Base-by-base conservation (phyloP, 2,113 vertebrate genomes). In the Electrona antarctica region DNA sequence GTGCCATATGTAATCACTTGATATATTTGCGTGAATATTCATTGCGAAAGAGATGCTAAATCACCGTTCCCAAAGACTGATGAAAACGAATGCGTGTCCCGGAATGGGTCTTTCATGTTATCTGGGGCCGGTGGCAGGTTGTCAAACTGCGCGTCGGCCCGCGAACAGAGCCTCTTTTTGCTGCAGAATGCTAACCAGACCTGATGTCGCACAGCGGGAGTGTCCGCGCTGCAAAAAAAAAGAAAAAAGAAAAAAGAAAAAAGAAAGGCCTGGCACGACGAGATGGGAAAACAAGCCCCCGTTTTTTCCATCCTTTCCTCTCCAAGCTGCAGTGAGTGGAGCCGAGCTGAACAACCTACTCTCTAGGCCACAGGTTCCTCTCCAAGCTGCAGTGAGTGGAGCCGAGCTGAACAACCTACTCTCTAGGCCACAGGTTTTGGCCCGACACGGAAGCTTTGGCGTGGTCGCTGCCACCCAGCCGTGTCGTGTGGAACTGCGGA, bases 391-490 rank as follows among this genome's bases (percentile, higher is more conserved):
- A 69, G 46, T 12, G 67, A 78, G 56, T 0, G 21, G 45, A 41
- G 21, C 58, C 76, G 76, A 74, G 77, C 63, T 12, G 66, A 78
- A 83, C 78, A 81, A 77, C 90, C 88, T 66, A 78, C 75, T 88
- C 83, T 84, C 68, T 76, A 70, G 80, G 76, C 74, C 70, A 73
- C n/a, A 10, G 72, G 70, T 82, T 64, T 89, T 91, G 83, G 85
- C 88, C 81, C 21, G 83, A 87, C 79, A 86, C 65, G 79, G 79
- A 86, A 81, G 84, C 84, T 85, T 69, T 82, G 84, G 78, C 88
- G 86, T 80, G 85, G 88, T 90, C 76, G 13, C 82, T 90, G 84
- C 89, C 88, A 91, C 87, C 89, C 87, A 89, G 84, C 87, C 85
- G 88, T 92, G 88, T 88, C 88, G 28, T 79, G 83, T 77, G 71